These are phyloP conservation scores for Thryonomys swinderianus DNA, from an alignment of 2,113 vertebrate species.

Conservation along the genomic window DNA sequence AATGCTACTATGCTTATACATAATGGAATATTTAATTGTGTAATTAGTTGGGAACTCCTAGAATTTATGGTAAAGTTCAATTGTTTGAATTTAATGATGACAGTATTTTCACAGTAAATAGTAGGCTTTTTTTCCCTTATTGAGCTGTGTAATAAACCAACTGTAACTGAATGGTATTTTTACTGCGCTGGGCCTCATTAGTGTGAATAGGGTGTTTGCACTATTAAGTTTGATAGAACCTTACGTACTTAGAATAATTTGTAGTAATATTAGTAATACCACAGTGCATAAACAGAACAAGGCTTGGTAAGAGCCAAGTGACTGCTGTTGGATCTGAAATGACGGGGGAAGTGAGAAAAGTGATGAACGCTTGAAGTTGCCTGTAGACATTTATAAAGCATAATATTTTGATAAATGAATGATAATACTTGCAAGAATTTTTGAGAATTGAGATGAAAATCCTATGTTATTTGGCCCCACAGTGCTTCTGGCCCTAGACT, in stretches of 20 bases:
- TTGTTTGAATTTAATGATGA: slow-evolving; percentile 66
- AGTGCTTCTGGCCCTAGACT: not conserved
- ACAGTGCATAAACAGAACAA: slow-evolving; percentile 70
- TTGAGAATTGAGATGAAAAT: not conserved
- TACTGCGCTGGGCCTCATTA: slow-evolving; percentile 77
- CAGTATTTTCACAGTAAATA: slow-evolving; percentile 66
- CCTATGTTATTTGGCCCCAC: not conserved
- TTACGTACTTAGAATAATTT: slow-evolving; percentile 83
- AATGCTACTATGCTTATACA: slow-evolving; percentile 13
- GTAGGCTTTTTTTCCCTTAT: not conserved
- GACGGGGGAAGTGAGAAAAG: slow-evolving; percentile 72
- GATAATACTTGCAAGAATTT: slow-evolving; percentile 71
- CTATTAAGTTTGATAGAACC: slow-evolving; percentile 82
- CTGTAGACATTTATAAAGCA: not conserved
- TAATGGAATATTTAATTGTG: slow-evolving; percentile 46
- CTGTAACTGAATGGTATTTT: slow-evolving; percentile 77
- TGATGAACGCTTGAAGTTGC: slow-evolving; percentile 66
- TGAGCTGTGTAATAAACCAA: slow-evolving; percentile 62
- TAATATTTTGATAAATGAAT: slow-evolving; percentile 79
- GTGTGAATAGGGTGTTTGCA: slow-evolving; percentile 73
- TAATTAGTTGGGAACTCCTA: slow-evolving; percentile 34
- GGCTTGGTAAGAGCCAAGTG: slow-evolving; percentile 70
- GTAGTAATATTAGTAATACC: slow-evolving; percentile 79
- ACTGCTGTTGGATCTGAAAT: slow-evolving; percentile 67
- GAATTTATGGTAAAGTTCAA: slow-evolving; percentile 55